These are phyloP conservation scores for Catocala fraxini DNA, from an alignment of 2,888 invertebrate species.

Conservation along the genomic window DNA sequence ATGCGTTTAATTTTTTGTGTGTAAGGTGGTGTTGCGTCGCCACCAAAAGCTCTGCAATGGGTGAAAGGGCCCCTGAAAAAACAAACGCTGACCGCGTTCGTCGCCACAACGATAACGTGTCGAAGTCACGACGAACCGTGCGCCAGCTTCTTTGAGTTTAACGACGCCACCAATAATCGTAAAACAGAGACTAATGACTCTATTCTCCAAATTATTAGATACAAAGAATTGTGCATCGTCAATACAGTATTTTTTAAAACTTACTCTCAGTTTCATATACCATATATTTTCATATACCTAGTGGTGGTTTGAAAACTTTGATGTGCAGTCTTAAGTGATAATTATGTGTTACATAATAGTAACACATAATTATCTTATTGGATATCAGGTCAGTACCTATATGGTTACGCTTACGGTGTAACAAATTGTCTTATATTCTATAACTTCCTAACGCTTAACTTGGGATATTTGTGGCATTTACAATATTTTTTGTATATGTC, in stretches of 20 bases:
- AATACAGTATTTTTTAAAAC: background rate
- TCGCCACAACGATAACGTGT: slow-evolving; percentile 27
- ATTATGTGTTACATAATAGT: too few species aligned
- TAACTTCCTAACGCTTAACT: too few species aligned
- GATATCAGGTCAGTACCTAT: too few species aligned
- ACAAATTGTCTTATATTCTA: too few species aligned
- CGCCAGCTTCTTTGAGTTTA: slow-evolving; percentile 30
- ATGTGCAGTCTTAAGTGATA: too few species aligned
- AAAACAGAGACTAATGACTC: slow-evolving; percentile 44
- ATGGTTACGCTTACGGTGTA: too few species aligned
- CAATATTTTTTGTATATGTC: background rate
- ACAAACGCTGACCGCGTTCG: slow-evolving; percentile 64
- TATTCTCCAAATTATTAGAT: slow-evolving; percentile 37
- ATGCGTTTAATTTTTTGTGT: slow-evolving; percentile 81
- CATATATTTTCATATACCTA: too few species aligned
- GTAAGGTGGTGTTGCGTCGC: slow-evolving; percentile 72
- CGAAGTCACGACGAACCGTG: slow-evolving; percentile 49
- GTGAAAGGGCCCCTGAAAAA: slow-evolving; percentile 81
- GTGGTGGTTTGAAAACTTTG: too few species aligned
- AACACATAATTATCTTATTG: too few species aligned
- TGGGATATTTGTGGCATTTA: background rate
- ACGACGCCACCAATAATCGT: slow-evolving; percentile 45
- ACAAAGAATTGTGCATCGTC: slow-evolving; percentile 15
- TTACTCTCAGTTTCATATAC: too few species aligned
- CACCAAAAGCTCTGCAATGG: slow-evolving; percentile 68